Base-by-base conservation (phyloP, 2,113 vertebrate species). In the Stercorarius parasiticus region DNA sequence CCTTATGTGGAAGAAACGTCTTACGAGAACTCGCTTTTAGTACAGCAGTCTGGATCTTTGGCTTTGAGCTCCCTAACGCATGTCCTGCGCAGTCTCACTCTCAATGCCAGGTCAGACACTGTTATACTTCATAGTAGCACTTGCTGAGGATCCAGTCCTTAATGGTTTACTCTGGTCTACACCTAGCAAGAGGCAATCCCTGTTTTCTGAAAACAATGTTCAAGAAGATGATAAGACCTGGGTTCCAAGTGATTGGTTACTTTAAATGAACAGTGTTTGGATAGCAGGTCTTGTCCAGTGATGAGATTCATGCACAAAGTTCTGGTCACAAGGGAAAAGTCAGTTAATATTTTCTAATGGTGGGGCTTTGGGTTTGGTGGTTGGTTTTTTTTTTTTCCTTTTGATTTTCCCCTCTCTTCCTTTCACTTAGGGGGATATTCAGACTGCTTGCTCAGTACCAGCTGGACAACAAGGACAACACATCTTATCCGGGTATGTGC, bases 1-100 rank as follows among this genome's bases (percentile, higher is more conserved):
- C 99, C 99, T 62, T 99, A 99, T 10, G 71, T 97, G 9, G 99
- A 99, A 98, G 99, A 99, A 98, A 99, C 99, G 0, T 99, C 99
- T 6, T 99, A 99, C 6, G 99, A 99, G 96, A 99, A 99, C 97
- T 99, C 99, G 0, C 98, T 99, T 55, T 97, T 99, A 94, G 98
- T 99, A 77, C 99, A 99, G 94, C 99, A 99, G 9, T 99, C 99
- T 8, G 99, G 99, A 55, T 98, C 99, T 23, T 97, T 99, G 56
- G 99, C 99, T 40, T 98, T 99, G 91, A 99, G 99, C 87, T 99
- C 99, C 4, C 98, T 99, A 43, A 99, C 97, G 1, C 99, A 99
- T 13, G 99, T 99, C 86, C 97, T 99, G 40, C 98, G 97, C 93
- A 99, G 99, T 86, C 98, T 99, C 81, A 99, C 99, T 17, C 98